Base-by-base conservation (phyloP, 2,113 vertebrate species). In the Micronycteris hirsuta region DNA sequence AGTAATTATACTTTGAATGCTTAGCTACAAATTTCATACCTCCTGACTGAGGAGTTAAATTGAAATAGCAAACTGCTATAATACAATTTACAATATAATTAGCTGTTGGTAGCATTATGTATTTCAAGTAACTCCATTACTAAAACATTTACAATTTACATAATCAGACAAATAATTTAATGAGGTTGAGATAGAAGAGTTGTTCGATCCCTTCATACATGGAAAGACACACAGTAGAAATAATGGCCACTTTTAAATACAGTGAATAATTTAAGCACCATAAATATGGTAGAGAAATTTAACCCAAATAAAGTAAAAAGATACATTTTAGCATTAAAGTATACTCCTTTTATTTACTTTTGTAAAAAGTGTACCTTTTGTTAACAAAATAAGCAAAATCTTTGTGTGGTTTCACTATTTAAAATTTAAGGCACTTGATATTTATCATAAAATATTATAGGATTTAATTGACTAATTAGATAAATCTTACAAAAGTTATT, bases 111-210 rank as follows among this genome's bases (percentile, higher is more conserved):
- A 84, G 52, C 77, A 68, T 86, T 56, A 73, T 96, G 88, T 11
- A 71, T 88, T 97, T 96, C 33, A 95, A 96, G 78, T 95, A 94
- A 92, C 24, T 86, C 38, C 54, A 83, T 96, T 95, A 63, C 90
- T 97, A 97, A 83, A 70, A 85, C 82, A 81, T 36, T 93, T 96
- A 81, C 20, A 58, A 86, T 83, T 45, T 96, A 94, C 38, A 96
- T 28, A 97, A 63, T 94, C 86, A 95, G 78, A 70, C 78, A 97
- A 97, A 94, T 91, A 93, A 95, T 76, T 95, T 97, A 96, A 96
- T 94, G 77, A 90, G 68, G 16, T 2, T 93, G 78, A 56, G 6
- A 94, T 78, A 94, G 11, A 83, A 68, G 1, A 56, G 0, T 31
- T 73, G 31, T 31, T 86, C 33, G 16, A 5, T 3, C 0, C 19